A percentile compares a stretch with the other conserved stretches of the same genome.
Evolutionary conservation across 1,140 invertebrate species (phyloP).

Genomic region (Arion vulgaris): DNA sequence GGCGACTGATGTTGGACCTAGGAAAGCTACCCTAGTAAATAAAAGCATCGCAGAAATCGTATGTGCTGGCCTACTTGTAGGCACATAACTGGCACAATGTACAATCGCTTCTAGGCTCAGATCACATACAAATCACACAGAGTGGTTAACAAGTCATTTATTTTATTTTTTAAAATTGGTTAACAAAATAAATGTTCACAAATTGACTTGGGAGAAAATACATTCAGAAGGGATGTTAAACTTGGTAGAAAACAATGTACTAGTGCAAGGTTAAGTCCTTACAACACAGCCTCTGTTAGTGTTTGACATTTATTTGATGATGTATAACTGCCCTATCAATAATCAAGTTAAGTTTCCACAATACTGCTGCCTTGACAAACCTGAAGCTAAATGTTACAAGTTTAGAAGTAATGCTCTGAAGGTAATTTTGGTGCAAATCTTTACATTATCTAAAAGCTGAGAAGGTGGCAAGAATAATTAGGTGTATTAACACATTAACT

Average conservation of each 20-base stretch:
- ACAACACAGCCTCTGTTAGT: not conserved
- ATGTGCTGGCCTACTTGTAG: too few relatives aligned
- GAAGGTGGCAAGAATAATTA: too few relatives aligned
- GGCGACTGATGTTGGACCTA: too few relatives aligned
- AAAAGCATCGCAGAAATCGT: too few relatives aligned
- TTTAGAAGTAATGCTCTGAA: not conserved
- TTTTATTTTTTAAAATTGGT: too few relatives aligned
- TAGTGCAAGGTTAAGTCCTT: not conserved
- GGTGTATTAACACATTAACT: too few relatives aligned
- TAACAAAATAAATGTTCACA: not conserved
- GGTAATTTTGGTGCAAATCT: not conserved
- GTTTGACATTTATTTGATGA: not conserved
- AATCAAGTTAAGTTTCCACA: not conserved
- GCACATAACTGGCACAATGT: too few relatives aligned
- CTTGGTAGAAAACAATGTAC: not conserved
- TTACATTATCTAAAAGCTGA: too few relatives aligned
- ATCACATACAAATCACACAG: too few relatives aligned
- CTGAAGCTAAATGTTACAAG: not conserved
- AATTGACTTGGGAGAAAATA: not conserved
- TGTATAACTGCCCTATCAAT: not conserved
- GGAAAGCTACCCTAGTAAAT: too few relatives aligned
- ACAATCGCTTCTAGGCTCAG: too few relatives aligned
- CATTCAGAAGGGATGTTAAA: not conserved
- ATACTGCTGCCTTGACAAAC: conserved; percentile 9
- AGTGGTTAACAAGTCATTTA: too few relatives aligned